Base-by-base conservation (phyloP, 2,888 invertebrate species). In the Chironomus riparius region DNA sequence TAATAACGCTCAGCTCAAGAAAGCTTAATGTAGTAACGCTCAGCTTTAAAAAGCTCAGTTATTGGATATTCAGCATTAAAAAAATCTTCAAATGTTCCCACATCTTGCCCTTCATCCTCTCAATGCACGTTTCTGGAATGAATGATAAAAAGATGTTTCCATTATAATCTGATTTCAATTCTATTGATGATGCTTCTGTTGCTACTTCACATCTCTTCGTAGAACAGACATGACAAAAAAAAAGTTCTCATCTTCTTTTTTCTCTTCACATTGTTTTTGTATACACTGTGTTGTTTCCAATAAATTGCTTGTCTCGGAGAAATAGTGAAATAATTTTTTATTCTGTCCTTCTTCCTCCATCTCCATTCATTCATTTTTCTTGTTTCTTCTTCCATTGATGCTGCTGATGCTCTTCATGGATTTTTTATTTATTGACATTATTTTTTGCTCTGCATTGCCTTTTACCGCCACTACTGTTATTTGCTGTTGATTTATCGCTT, bases 391-490 rank as follows among this genome's bases (percentile, higher is more conserved):
- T 38, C 38, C 38, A 38, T 38, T 38, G 38, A 38, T 38, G 38
- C 3, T 28, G 28, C 38, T 28, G 28, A 28, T 28, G 28, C 28
- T 28, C 28, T 28, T 28, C 28, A 68, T 13, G 24, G 65, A 68
- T 4, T 68, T 48, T 68, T 68, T 68, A 68, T 68, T 68, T 68
- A 68, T 70, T 70, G 70, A 70, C 70, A 70, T 18, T n/a, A n/a
- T 70, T 70, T 70, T 70, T 70, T 7, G 6, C 24, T 28, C 24
- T 38, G 22, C 13, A 18, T 38, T 47, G 38, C 38, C 38, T 50
- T 50, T n/a, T 50, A 50, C 50, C 50, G 50, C 50, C 50, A 50
- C 18, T 70, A 7, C 47, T 22, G 70, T 70, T 47, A 15, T 12
- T 68, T n/a, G 47, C 18, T 47, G 12, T 70, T 70, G 70, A 70